Evolutionary conservation across 2,888 invertebrate species (phyloP), one percentile per base, ranked within the genome.

Genomic region (Phlogophora meticulosa): DNA sequence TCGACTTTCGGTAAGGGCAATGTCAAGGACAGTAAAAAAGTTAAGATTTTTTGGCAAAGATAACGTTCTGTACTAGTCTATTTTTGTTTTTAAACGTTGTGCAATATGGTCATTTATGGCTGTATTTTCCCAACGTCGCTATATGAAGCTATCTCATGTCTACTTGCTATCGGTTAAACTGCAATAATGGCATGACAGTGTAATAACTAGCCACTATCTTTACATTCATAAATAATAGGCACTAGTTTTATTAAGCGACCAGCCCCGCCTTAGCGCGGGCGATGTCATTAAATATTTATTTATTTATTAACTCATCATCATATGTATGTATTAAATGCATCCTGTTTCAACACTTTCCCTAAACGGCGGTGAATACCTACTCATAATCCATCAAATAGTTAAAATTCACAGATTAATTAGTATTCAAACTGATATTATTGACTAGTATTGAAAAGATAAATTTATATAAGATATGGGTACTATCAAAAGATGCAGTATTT

Each of bases 1-100:
- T 77, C 74, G 66, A 65, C 52, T 22, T 64, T 64, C 34, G 2
- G 15, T 52, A 72, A 59, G 55, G 53, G 55, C 66, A 73, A 68
- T 43, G 58, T 63, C 62, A 68, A 69, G 58, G 63, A 7, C 43
- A 40, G 9, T 38, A 49, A 15, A 40, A 72, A 42, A 45, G n/a
- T 45, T 28, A 60, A 62, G 10, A 20, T 40, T 46, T 46, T 46
- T 1, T 15, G 46, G 40, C 38, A 42, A 53, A 51, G 32, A 46
- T 46, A 52, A 48, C 1, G 5, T 20, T 63, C 10, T 10, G 15
- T 34, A 24, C 24, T 38, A 13, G 34, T 13, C 10, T 48, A 62
- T 72, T 71, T 28, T 38, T 4, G 20, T n/a, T 45, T 45, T 10
- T 7, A 46, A 66, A 36, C 38, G 20, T 24, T 34, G n/a, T n/a